Base-by-base conservation (phyloP, 2,797 vertebrate species). In the Sorex maritimensis region DNA sequence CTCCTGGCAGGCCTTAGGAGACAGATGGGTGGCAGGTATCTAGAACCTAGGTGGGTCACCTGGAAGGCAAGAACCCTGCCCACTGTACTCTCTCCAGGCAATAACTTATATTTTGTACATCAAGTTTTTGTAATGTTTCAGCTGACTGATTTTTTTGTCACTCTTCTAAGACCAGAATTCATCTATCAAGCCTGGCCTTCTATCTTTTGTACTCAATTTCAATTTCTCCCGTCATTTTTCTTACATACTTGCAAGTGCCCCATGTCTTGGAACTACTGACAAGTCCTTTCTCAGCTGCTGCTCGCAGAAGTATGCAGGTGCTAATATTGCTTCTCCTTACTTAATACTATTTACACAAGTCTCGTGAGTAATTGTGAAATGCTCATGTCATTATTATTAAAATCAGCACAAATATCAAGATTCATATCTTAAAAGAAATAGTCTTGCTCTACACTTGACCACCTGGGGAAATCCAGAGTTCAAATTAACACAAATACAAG, bases 101-200 rank as follows among this genome's bases (percentile, higher is more conserved):
- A 65, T n/a, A 67, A 67, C 26, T n/a, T 67, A 7, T 63, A 63
- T 23, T 49, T 94, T 80, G 41, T 73, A 71, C 58, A 75, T 44
- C 12, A 72, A n/a, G 24, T 78, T 77, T 77, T 58, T 10, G 14
- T 23, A 55, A 15, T 52, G 21, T 10, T 1, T 44, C 71, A 23
- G 38, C 69, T 68, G 30, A 55, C 2, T 79, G 17, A 15, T 68
- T 67, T 78, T 30, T 82, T 38, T 2, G 52, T 52, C 49, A 52
- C 13, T 34, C 71, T 72, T 68, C 38, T 67, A 80, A 82, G 71
- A 91, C 28, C 17, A 93, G 78, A 78, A 19, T 2, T 71, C 41
- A 84, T 52, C 49, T 52, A 52, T 52, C 49, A 52, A 5, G 49
- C 10, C 49, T 52, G 10, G 49, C 11, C 49, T 52, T 52, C 49